These are phyloP conservation scores for Choreutis nemorana DNA, from an alignment of 2,888 invertebrate species.

Conservation along the genomic window DNA sequence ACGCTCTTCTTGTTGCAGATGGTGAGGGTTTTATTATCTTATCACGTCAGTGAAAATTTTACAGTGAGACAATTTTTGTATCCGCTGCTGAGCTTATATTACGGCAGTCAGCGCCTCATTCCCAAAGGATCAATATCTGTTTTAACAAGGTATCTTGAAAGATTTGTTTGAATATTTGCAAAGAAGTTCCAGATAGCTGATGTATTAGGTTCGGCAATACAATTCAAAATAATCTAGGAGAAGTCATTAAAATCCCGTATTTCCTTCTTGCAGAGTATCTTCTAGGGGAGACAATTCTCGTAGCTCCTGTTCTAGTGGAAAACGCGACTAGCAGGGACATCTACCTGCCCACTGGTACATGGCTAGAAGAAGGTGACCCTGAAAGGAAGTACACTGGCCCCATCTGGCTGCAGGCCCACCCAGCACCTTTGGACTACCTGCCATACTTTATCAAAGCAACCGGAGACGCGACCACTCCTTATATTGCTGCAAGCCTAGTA, in stretches of 20 bases:
- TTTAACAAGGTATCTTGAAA: no score
- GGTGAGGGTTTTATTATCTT: conserved; percentile 36
- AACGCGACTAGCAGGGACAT: conserved; percentile 71
- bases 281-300: conserved; percentile 78
- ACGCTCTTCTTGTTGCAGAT: conserved; percentile 67
- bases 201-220: no score
- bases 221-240: conserved; percentile 5
- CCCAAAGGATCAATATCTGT: no score
- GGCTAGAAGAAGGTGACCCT: conserved; percentile 70
- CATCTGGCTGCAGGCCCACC: conserved; percentile 67
- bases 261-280: conserved; percentile 71
- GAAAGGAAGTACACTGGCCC: conserved; percentile 62
- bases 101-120: background rate
- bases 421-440: conserved; percentile 72
- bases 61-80: background rate
- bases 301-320: conserved; percentile 77
- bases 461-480: conserved; percentile 16
- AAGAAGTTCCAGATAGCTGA: background rate
- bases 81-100: background rate
- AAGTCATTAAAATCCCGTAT: background rate
- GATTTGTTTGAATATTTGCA: background rate
- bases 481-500: conserved; percentile 20
- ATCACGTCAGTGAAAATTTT: background rate
- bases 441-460: conserved; percentile 69
- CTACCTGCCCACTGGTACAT: conserved; percentile 78